Evolutionary conservation across 2,797 vertebrate species (phyloP).

Genomic region (Cyprinella venusta): DNA sequence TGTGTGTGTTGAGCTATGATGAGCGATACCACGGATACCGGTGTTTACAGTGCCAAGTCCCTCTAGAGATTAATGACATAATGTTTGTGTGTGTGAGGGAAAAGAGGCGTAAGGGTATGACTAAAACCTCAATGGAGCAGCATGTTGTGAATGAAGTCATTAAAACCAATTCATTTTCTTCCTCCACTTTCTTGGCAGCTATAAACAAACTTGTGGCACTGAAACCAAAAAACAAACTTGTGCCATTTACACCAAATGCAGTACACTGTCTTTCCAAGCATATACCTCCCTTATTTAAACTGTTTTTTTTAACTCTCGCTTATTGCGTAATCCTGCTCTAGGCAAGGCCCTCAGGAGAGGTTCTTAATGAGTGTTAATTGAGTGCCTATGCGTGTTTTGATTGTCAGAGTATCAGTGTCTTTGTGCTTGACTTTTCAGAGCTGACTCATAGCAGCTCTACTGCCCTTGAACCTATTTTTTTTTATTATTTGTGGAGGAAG

Average conservation of each 20-base stretch:
- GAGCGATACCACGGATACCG: conserved; percentile 71
- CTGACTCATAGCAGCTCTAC: background rate
- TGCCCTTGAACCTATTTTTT: background rate
- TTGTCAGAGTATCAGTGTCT: conserved; percentile 7
- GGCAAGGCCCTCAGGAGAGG: background rate
- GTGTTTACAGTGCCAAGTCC: conserved; percentile 74
- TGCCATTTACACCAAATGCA: background rate
- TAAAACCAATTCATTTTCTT: conserved; percentile 52
- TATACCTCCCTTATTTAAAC: background rate
- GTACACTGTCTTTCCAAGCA: conserved; percentile 34
- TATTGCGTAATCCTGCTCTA: background rate
- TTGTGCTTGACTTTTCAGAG: background rate
- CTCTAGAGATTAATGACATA: conserved; percentile 74
- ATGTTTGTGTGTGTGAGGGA: conserved; percentile 55
- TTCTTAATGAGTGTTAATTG: conserved; percentile 11
- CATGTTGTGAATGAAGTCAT: conserved; percentile 65
- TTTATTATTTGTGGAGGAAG: background rate
- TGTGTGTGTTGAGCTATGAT: conserved; percentile 65
- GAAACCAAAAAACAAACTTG: conserved; percentile 20
- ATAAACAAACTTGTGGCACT: conserved; percentile 62
- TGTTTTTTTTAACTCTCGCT: background rate
- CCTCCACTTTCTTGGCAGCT: conserved; percentile 45
- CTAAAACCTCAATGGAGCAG: conserved; percentile 50
- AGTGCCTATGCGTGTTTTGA: conserved; percentile 1
- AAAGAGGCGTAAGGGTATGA: conserved; percentile 44